Conservation (phyloP, 2,113 vertebrate species). For the Fulmarus glacialis region DNA sequence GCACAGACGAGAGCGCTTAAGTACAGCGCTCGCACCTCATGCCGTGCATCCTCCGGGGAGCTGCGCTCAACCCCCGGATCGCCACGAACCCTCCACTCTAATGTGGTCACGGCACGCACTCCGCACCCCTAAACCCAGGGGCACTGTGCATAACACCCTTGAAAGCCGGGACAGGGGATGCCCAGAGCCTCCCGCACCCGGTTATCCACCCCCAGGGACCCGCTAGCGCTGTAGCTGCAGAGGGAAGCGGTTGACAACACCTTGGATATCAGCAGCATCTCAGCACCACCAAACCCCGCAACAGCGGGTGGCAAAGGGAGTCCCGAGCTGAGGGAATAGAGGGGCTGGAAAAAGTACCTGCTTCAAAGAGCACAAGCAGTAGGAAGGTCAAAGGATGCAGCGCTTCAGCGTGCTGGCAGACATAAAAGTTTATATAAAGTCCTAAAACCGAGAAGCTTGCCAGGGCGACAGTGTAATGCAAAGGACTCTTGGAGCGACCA, state of each 20-base stretch:
- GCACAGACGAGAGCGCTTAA: fast-evolving
- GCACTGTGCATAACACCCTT: fast-evolving
- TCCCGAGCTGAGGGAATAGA: neutral
- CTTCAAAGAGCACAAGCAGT: neutral
- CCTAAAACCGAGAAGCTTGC: neutral
- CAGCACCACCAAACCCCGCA: neutral
- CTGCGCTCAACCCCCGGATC: neutral
- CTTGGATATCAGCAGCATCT: neutral
- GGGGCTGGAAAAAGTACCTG: neutral
- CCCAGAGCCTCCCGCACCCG: neutral
- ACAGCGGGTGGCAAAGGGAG: neutral
- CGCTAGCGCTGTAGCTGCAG: fast-evolving
- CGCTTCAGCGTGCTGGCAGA: neutral
- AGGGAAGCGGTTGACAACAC: neutral
- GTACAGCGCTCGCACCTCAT: fast-evolving
- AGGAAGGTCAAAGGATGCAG: neutral
- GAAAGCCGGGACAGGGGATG: neutral
- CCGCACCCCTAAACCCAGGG: neutral
- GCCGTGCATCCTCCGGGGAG: neutral
- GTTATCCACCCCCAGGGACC: neutral
- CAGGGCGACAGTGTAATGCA: fast-evolving
- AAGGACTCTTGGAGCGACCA: neutral
- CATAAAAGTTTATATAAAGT: neutral
- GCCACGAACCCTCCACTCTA: neutral
- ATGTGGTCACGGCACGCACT: fast-evolving